Evolutionary conservation across 2,113 vertebrate species (phyloP), one percentile per base, ranked within the genome.

Genomic region (Larimichthys polyactis): DNA sequence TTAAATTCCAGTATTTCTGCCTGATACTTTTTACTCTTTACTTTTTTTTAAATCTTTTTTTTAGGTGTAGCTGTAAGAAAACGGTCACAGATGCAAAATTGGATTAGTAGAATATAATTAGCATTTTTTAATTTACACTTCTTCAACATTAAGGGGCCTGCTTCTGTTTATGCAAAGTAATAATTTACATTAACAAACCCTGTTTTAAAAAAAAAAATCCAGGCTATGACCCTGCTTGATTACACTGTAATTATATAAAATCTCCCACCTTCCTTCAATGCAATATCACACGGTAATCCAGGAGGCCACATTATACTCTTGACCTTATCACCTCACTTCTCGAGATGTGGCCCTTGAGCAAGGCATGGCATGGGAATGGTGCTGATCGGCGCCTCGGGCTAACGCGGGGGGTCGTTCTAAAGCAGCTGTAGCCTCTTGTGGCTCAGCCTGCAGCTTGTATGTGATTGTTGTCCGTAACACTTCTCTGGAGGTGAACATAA

Each of bases 401-500:
- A 68, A 8, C 59, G 0, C 36, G 36, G 36, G 36, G 36, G 32
- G n/a, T 54, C 14, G 36, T 17, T 71, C 36, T 6, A 15, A 40
- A 68, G 87, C 88, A 89, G 88, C 89, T 82, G 85, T 24, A 73
- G 57, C 81, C 87, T 85, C 90, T 85, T 66, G 79, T 72, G 77
- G 86, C 79, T 81, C 72, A 15, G 78, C 77, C 84, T 88, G 55
- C 77, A 58, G 86, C 85, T 76, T 68, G n/a, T 73, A 79, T 75
- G 79, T 63, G 83, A 91, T 82, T 82, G 89, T 83, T 81, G 79
- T 82, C 78, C 82, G 81, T 89, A 82, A 90, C 78, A 36, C 73
- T 14, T 63, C 78, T 89, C 75, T 83, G 68, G 76, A 90, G 86
- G 55, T 66, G 81, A 79, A 90, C 90, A 92, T 90, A 90, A 92